phyloP scores from a whole-genome alignment of 2,113 vertebrate species.

The Procavia capensis region DNA sequence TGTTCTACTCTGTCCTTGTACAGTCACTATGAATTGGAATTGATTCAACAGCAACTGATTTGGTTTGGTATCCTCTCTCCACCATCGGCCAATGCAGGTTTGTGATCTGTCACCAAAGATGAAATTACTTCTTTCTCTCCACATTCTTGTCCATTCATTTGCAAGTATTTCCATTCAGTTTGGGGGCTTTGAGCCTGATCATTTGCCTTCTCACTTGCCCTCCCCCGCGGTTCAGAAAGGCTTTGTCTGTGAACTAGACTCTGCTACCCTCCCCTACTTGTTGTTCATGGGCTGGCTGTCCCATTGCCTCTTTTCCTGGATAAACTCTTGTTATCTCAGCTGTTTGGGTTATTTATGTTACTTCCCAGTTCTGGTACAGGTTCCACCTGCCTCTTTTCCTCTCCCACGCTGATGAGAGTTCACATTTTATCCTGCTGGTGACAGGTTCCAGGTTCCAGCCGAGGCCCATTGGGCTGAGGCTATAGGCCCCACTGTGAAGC shows the following conservation, averaged over 20 bases:
- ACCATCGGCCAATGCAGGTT: neutral
- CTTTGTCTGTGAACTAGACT: neutral
- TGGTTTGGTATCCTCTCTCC: neutral
- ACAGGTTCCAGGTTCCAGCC: slow-evolving; percentile 19
- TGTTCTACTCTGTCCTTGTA: too few species aligned
- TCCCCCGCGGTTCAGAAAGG: neutral
- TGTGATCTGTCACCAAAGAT: neutral
- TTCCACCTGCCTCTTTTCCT: slow-evolving; percentile 60
- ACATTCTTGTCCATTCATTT: neutral
- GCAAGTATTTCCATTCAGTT: neutral
- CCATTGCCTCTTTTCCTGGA: neutral
- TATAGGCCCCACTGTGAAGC: neutral
- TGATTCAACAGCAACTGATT: too few species aligned
- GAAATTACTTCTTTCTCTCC: neutral
- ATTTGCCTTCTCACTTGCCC: neutral
- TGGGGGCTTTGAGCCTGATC: neutral
- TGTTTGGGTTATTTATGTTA: slow-evolving; percentile 9
- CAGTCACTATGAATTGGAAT: too few species aligned
- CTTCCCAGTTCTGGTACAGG: neutral
- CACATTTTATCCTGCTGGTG: neutral
- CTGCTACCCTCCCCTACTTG: neutral
- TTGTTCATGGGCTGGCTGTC: neutral
- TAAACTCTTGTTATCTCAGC: slow-evolving; percentile 67
- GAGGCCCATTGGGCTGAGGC: neutral
- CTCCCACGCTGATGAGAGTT: neutral